Evolutionary conservation across 2,113 vertebrate species (phyloP).

Genomic region (Engystomops pustulosus): DNA sequence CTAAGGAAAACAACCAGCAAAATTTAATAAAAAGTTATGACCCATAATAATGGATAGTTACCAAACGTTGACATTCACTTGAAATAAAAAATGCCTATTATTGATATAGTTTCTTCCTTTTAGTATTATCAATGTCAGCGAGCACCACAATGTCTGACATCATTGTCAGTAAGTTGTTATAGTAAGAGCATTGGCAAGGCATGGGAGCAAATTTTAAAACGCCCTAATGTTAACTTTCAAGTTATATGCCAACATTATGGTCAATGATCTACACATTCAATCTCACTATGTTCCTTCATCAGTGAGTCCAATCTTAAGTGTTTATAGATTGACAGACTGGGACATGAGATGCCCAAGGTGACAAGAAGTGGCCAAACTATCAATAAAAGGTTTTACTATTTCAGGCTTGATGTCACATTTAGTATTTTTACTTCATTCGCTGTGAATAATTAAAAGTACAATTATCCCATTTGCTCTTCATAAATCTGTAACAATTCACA

Average conservation of each 20-base stretch:
- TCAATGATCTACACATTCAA: background rate
- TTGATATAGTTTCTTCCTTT: background rate
- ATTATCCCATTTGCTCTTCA: slow-evolving; percentile 9
- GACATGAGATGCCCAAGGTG: slow-evolving; percentile 1
- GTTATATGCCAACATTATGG: background rate
- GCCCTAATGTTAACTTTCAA: background rate
- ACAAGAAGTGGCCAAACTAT: background rate
- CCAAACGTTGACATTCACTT: background rate
- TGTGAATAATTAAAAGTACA: slow-evolving; percentile 20
- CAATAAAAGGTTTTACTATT: background rate
- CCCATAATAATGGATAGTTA: background rate
- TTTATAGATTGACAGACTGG: background rate
- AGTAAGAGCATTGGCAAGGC: background rate
- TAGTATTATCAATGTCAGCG: background rate
- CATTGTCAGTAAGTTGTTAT: slow-evolving; percentile 10
- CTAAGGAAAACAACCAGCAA: background rate
- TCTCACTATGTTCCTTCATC: background rate
- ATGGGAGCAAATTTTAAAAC: background rate
- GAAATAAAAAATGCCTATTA: background rate
- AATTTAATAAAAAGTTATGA: background rate
- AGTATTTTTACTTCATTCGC: background rate
- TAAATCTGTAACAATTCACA: background rate
- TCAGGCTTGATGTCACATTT: background rate
- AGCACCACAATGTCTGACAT: background rate
- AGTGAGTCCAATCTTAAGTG: background rate